Evolutionary conservation across 1,140 invertebrate genomes (phyloP).

Genomic region (Phenacoccus solenopsis): DNA sequence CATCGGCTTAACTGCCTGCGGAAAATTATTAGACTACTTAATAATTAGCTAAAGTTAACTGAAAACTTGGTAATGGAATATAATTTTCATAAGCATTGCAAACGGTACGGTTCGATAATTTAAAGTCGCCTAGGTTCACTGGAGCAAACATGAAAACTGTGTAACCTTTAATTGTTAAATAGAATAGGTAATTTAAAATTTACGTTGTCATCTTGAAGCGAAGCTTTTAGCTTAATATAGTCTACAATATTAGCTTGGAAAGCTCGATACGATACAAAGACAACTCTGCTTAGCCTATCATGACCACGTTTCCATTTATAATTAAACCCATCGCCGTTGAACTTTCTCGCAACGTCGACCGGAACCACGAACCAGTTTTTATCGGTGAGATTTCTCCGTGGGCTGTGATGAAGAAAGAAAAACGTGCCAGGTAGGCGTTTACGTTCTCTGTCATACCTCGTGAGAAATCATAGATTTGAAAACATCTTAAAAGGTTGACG

Average conservation of each 20-base stretch:
- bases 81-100: not conserved
- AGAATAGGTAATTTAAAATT: not conserved
- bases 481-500: not conserved
- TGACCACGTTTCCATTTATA: no score
- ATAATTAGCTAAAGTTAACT: constrained; percentile 3
- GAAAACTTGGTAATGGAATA: not conserved
- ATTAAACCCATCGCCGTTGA: no score
- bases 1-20: not conserved
- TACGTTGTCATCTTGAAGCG: not conserved
- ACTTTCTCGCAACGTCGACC: no score
- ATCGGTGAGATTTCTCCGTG: no score
- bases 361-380: not conserved
- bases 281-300: no score
- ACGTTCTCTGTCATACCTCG: not conserved
- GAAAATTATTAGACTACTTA: not conserved
- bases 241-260: no score
- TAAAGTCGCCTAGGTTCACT: not conserved
- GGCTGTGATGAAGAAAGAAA: no score
- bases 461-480: constrained; percentile 11
- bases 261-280: no score
- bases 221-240: not conserved
- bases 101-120: not conserved
- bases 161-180: not conserved
- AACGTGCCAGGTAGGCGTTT: no score
- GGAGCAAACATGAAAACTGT: not conserved